Evolutionary conservation across 1,140 invertebrate species (phyloP).

Genomic region (Tigriopus japonicus): DNA sequence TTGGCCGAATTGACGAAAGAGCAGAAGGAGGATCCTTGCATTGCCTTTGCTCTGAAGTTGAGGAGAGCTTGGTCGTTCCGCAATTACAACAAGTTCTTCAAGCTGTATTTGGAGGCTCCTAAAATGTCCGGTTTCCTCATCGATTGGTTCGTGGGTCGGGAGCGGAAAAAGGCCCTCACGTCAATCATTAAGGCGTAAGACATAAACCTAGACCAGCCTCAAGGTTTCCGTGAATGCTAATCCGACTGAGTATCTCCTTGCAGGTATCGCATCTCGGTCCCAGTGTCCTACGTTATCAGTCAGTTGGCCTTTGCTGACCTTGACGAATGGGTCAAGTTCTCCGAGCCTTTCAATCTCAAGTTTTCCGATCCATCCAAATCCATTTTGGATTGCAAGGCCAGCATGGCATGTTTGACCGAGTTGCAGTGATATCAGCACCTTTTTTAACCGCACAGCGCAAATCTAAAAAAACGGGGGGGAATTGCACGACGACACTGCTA

Average conservation of each 20-base stretch:
- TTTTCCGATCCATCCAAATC: constrained; percentile 46
- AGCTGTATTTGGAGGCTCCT: constrained; percentile 63
- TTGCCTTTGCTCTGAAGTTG: constrained; percentile 65
- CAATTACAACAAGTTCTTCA: constrained; percentile 79
- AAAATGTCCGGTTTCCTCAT: constrained; percentile 90
- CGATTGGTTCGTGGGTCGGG: constrained; percentile 88
- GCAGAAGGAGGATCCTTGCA: constrained; percentile 62
- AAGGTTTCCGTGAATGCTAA: constrained; percentile 25
- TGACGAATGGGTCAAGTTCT: constrained; percentile 65
- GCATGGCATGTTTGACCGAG: constrained; percentile 34
- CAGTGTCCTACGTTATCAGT: constrained; percentile 57
- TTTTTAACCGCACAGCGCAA: too few relatives aligned
- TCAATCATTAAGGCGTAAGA: constrained; percentile 83
- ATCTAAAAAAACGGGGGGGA: too few relatives aligned
- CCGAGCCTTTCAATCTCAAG: constrained; percentile 54
- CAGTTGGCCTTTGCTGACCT: constrained; percentile 64
- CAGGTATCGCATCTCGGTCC: constrained; percentile 82
- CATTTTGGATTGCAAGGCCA: constrained; percentile 68
- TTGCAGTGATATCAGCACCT: neutral
- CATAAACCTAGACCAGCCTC: neutral
- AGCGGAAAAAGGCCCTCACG: constrained; percentile 73
- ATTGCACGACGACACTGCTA: too few relatives aligned
- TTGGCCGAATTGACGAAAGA: constrained; percentile 52
- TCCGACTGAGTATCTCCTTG: constrained; percentile 35
- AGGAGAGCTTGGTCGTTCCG: constrained; percentile 71